These are phyloP conservation scores for Fundulus diaphanus DNA, from an alignment of 2,797 vertebrate genomes.

Conservation along the genomic window DNA sequence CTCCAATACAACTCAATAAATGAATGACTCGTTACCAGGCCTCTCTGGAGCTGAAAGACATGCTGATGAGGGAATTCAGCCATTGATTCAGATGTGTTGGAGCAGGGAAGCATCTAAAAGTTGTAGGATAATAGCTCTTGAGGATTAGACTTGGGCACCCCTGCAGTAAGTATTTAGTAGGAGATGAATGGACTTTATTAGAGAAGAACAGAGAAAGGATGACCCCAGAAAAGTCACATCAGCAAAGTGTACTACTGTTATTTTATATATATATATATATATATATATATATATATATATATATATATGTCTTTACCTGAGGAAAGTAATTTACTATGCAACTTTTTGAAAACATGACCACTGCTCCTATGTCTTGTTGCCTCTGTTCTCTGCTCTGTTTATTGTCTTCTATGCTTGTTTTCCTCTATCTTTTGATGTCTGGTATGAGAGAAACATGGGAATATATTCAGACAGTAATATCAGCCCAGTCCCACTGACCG, in stretches of 20 bases:
- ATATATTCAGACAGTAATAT: conserved; percentile 49
- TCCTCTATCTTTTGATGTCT: conserved; percentile 20
- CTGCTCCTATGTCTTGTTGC: neutral
- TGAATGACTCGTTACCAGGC: no score
- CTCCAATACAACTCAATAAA: no score
- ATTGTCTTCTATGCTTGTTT: conserved; percentile 32
- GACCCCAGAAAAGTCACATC: neutral
- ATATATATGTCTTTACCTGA: conserved; percentile 16
- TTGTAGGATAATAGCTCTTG: no score
- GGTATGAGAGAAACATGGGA: conserved; percentile 29
- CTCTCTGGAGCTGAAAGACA: no score
- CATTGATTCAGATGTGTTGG: no score
- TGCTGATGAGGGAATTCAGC: no score
- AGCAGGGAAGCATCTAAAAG: no score
- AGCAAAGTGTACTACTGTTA: neutral
- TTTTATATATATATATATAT: no score
- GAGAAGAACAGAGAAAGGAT: neutral
- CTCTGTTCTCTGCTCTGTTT: conserved; percentile 5
- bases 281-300: no score
- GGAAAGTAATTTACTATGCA: conserved; percentile 37
- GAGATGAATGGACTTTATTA: neutral
- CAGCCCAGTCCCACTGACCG: conserved; percentile 29
- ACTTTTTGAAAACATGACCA: conserved; percentile 41
- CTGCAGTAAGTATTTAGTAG: no score
- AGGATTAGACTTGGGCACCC: no score